Conservation (phyloP, 2,888 invertebrate genomes). For the Latrodectus elegans region DNA sequence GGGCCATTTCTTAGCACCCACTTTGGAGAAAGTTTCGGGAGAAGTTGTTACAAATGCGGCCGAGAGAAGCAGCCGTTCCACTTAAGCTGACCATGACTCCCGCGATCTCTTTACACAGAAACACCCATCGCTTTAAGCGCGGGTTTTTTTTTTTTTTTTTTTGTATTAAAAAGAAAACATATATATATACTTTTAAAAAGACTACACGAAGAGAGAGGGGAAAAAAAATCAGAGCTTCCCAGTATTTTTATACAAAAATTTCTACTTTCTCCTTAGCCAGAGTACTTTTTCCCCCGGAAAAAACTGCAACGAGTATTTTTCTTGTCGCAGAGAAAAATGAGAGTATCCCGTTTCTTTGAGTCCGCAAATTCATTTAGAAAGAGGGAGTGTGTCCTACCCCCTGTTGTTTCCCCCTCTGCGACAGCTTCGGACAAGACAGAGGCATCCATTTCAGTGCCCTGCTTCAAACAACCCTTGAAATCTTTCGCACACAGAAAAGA, state of each 20-base stretch:
- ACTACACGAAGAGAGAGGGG: slow-evolving; percentile 12
- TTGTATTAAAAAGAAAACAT: not conserved
- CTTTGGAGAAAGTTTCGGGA: not conserved
- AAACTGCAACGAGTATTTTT: slow-evolving; percentile 8
- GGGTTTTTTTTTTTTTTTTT: slow-evolving; percentile 16
- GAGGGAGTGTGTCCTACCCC: not conserved
- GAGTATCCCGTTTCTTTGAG: slow-evolving; percentile 53
- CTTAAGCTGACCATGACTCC: slow-evolving; percentile 61
- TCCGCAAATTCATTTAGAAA: slow-evolving; percentile 60
- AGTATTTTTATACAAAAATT: slow-evolving; percentile 3
- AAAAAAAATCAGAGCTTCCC: not conserved
- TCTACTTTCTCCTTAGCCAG: not conserved
- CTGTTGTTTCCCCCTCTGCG: slow-evolving; percentile 17
- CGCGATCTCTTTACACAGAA: slow-evolving; percentile 17
- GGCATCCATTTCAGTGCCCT: slow-evolving; percentile 38
- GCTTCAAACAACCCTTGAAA: slow-evolving; percentile 36
- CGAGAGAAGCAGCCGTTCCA: slow-evolving; percentile 27
- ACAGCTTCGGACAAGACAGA: slow-evolving; percentile 43
- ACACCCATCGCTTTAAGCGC: not conserved
- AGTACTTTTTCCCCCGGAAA: not conserved
- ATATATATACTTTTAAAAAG: not conserved
- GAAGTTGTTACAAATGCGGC: slow-evolving; percentile 45
- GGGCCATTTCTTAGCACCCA: not conserved
- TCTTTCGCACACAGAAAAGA: not conserved
- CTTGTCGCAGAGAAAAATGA: slow-evolving; percentile 53